Conservation (phyloP, 1,140 invertebrate species). For the Triops longicaudatus region DNA sequence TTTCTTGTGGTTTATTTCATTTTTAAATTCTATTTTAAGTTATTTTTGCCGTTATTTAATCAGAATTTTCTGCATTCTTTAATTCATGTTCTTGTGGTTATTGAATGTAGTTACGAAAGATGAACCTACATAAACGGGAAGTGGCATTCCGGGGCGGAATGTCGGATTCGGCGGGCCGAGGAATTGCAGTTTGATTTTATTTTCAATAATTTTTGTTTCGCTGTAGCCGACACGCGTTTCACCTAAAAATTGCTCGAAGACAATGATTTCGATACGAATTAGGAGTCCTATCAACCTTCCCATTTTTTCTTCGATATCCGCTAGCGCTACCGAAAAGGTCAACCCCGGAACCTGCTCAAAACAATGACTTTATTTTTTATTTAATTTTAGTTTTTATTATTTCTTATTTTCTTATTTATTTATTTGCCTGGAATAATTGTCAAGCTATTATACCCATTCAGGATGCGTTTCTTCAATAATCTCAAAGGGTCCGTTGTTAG, state of each 20-base stretch:
- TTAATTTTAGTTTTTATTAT: no score
- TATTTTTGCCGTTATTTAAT: no score
- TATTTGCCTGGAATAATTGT: no score
- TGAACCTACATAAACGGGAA: constrained; percentile 42
- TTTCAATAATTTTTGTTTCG: constrained; percentile 44
- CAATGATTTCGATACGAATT: constrained; percentile 22
- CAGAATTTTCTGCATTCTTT: no score
- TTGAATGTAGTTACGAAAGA: no score
- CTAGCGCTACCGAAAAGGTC: constrained; percentile 22
- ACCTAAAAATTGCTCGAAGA: constrained; percentile 37
- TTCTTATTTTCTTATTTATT: no score
- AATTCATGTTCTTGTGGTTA: no score
- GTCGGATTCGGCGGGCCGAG: constrained; percentile 39
- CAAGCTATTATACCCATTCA: no score
- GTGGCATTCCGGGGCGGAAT: constrained; percentile 50
- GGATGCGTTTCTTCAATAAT: constrained; percentile 24
- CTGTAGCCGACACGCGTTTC: constrained; percentile 41
- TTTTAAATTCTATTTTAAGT: no score
- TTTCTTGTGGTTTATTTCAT: no score
- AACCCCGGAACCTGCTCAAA: constrained; percentile 18
- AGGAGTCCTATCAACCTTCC: constrained; percentile 18
- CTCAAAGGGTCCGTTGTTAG: constrained; percentile 24
- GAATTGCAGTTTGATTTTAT: constrained; percentile 44
- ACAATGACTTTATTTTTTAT: no score
- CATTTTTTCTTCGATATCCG: constrained; percentile 17